A percentile compares a stretch with the other conserved stretches of the same genome.
Evolutionary conservation across 2,888 invertebrate genomes (phyloP).

Genomic region (Drosophila niveifrons): DNA sequence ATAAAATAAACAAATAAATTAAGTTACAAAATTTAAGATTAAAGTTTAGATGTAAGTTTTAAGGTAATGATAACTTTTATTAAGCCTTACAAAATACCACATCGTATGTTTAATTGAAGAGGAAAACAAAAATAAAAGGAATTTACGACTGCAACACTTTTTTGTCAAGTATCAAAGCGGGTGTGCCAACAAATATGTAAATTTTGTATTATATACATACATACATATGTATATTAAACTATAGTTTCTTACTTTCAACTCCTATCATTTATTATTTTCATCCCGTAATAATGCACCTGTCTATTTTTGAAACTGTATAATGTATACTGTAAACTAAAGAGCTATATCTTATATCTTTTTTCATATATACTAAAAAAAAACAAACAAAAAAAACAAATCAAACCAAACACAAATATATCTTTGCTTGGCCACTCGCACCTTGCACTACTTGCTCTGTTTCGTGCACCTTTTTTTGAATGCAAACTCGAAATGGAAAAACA

Average conservation of each 20-base stretch:
- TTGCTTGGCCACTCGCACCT: slow-evolving; percentile 83
- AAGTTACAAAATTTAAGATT: slow-evolving; percentile 13
- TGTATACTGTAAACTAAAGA: slow-evolving; percentile 80
- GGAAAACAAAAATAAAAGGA: slow-evolving; percentile 2
- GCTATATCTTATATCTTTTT: slow-evolving; percentile 82
- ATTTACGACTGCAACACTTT: slow-evolving; percentile 33
- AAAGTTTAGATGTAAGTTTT: slow-evolving; percentile 28
- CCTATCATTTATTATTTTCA: slow-evolving; percentile 17
- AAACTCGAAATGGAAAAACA: slow-evolving; percentile 77
- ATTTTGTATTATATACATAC: slow-evolving; percentile 64
- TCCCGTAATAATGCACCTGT: slow-evolving; percentile 57
- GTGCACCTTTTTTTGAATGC: slow-evolving; percentile 81
- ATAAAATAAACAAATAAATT: slow-evolving; percentile 4
- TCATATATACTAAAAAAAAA: slow-evolving; percentile 71
- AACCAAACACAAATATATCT: slow-evolving; percentile 69
- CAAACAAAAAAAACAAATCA: slow-evolving; percentile 40
- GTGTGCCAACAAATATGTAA: slow-evolving; percentile 82
- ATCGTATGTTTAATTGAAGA: slow-evolving; percentile 30
- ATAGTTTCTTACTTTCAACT: slow-evolving; percentile 23
- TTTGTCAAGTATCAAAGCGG: slow-evolving; percentile 66
- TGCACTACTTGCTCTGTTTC: slow-evolving; percentile 82
- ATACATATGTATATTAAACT: slow-evolving; percentile 14
- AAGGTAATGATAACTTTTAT: slow-evolving; percentile 20
- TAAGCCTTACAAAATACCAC: slow-evolving; percentile 66
- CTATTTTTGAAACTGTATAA: slow-evolving; percentile 69